A percentile compares a stretch with the other conserved stretches of the same genome.
phyloP scores from a whole-genome alignment of 2,888 invertebrate genomes.

The Zele albiditarsus region DNA sequence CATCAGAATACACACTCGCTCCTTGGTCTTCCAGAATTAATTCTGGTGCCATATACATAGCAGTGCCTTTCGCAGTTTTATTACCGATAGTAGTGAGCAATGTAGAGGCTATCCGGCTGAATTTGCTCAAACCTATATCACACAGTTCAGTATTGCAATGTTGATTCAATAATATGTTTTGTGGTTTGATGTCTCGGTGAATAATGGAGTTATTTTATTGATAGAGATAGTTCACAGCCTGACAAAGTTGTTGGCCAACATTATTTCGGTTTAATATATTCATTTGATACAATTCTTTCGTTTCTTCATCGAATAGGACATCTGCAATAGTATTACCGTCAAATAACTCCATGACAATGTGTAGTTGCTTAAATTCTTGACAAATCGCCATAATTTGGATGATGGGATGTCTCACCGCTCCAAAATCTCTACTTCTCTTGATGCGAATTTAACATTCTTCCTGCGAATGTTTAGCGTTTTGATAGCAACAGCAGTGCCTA shows the following conservation, averaged over 20 bases:
- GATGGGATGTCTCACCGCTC: slow-evolving; percentile 39
- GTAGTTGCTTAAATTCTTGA: slow-evolving; percentile 20
- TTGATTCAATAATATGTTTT: slow-evolving; percentile 40
- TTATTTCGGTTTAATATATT: not conserved
- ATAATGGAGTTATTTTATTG: slow-evolving; percentile 33
- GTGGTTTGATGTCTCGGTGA: slow-evolving; percentile 43
- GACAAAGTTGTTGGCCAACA: slow-evolving; percentile 34
- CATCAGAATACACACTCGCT: slow-evolving; percentile 33
- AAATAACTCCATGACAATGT: slow-evolving; percentile 46
- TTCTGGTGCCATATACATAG: slow-evolving; percentile 45
- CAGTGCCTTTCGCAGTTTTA: slow-evolving; percentile 32
- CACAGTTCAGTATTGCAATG: slow-evolving; percentile 32
- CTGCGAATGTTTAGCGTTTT: slow-evolving; percentile 32
- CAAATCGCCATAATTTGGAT: slow-evolving; percentile 37
- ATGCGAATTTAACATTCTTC: slow-evolving; percentile 12
- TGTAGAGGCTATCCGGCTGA: slow-evolving; percentile 20
- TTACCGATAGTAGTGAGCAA: slow-evolving; percentile 16
- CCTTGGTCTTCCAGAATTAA: slow-evolving; percentile 17
- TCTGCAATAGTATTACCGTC: slow-evolving; percentile 28
- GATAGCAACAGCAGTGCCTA: slow-evolving; percentile 35
- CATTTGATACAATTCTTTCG: slow-evolving; percentile 17
- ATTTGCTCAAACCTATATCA: slow-evolving; percentile 37
- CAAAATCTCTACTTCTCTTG: slow-evolving; percentile 35
- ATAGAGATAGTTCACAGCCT: slow-evolving; percentile 35
- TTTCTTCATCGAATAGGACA: slow-evolving; percentile 28